A percentile compares a stretch with the other conserved stretches of the same genome.
Conservation (phyloP, 2,888 invertebrate genomes). For the Andrena minutula region DNA sequence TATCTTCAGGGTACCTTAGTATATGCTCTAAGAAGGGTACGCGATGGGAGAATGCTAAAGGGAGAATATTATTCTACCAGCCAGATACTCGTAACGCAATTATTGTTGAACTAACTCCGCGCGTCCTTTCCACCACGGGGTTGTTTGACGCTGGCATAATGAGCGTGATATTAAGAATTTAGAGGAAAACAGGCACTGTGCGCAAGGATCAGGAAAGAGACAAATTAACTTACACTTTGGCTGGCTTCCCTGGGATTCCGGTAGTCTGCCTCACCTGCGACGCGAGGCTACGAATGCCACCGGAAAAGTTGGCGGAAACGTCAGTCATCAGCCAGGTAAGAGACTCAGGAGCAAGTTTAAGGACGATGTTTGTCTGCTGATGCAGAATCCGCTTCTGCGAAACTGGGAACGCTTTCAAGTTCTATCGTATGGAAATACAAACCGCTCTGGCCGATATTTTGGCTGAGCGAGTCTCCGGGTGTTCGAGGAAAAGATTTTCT, state of each 20-base stretch:
- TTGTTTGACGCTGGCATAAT: conserved; percentile 51
- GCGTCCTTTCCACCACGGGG: conserved; percentile 18
- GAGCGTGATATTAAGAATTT: conserved; percentile 46
- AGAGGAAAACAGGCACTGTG: conserved; percentile 40
- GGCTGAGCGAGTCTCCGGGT: conserved; percentile 22
- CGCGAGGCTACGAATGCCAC: conserved; percentile 38
- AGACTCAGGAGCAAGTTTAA: conserved; percentile 51
- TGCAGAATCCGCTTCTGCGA: conserved; percentile 44
- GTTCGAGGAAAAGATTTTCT: conserved; percentile 20
- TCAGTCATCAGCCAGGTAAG: conserved; percentile 52
- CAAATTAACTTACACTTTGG: conserved; percentile 61
- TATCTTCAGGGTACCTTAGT: neutral
- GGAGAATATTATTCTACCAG: neutral
- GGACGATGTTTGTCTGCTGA: conserved; percentile 60
- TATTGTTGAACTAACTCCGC: conserved; percentile 15
- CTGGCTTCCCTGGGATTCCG: conserved; percentile 54
- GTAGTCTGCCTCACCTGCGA: conserved; percentile 29
- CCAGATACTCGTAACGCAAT: neutral
- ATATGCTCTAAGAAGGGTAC: no score
- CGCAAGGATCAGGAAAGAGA: conserved; percentile 52
- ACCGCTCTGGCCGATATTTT: conserved; percentile 49
- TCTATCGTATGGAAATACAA: conserved; percentile 56
- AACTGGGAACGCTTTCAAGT: conserved; percentile 56
- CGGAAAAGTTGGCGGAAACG: conserved; percentile 58
- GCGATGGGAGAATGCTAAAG: conserved; percentile 1